Percentiles rank a stretch among this genome's conserved stretches.
phyloP scores from a whole-genome alignment of 2,113 vertebrate species.

The Nesoenas mayeri region DNA sequence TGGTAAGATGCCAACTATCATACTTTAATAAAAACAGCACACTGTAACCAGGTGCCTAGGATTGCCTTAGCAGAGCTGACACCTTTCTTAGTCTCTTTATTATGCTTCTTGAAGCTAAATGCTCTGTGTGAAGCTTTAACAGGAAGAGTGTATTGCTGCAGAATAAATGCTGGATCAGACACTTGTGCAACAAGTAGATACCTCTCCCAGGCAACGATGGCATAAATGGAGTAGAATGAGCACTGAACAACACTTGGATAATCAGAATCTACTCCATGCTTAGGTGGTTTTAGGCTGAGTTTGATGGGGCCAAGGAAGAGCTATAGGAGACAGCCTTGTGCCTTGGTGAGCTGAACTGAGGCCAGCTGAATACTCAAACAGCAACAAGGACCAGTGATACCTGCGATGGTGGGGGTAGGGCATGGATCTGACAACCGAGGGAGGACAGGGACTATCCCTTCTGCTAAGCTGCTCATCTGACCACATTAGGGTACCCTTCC shows the following conservation, averaged over 20 bases:
- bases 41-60: background rate
- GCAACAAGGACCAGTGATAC: fast-evolving
- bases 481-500: too few species aligned
- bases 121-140: background rate
- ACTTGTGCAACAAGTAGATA: background rate
- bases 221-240: background rate
- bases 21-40: background rate
- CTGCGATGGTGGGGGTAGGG: background rate
- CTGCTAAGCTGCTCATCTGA: too few species aligned
- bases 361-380: too few species aligned
- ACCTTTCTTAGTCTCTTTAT: background rate
- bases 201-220: background rate
- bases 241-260: background rate
- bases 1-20: background rate
- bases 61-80: background rate
- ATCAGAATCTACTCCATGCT: background rate
- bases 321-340: too few species aligned
- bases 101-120: background rate
- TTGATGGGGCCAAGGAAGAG: background rate
- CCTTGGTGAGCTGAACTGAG: background rate
- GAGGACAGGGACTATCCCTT: too few species aligned
- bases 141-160: background rate
- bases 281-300: background rate
- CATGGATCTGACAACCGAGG: too few species aligned
- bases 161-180: background rate